Base-by-base conservation (phyloP, 23 tunicate species). In the Diplosoma virens region DNA sequence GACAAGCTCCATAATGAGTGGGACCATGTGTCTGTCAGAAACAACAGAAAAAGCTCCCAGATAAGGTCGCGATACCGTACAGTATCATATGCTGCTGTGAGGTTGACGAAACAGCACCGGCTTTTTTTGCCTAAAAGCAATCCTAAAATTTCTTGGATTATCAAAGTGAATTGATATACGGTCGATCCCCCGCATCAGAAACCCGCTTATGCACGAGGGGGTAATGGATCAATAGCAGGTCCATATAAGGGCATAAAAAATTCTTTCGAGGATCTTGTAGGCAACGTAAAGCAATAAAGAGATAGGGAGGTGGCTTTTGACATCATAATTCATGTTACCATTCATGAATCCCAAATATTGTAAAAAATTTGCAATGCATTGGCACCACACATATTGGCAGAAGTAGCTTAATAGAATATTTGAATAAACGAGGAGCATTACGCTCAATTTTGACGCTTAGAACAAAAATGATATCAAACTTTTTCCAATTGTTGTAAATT, bases 51-150 rank as follows among this genome's bases (percentile, higher is more conserved):
- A 25, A 69, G 76, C 32, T 69, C 36, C 59, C 58, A 45, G 60
- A 24, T 35, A 5, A 69, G 76, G 76, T 16, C 61, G n/a, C 32
- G 54, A 28, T 69, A 59, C 76, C 76, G 36, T 18, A 69, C 56
- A 5, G 76, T 69, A 24, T 69, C 76, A 21, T 36, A 35, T 28
- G 76, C 76, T 22, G 76, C 76, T n/a, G 76, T 69, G 54, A 69
- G 76, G 26, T 69, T 28, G 26, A 33, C 29, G 36, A 69, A 69
- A 69, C 61, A 45, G 76, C 56, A 69, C 76, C 60, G 14, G 76
- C 56, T 59, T 33, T 69, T 24, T 69, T 35, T n/a, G 56, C 60
- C 60, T 22, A n/a, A 25, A 69, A 69, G 29, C 76, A 37, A 30
- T 35, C 60, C 56, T 69, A 59, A 23, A 34, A 5, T 16, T 9